Percentiles rank a stretch among this genome's conserved stretches.
Evolutionary conservation across 2,888 invertebrate species (phyloP).

Genomic region (Cotesia congregata): DNA sequence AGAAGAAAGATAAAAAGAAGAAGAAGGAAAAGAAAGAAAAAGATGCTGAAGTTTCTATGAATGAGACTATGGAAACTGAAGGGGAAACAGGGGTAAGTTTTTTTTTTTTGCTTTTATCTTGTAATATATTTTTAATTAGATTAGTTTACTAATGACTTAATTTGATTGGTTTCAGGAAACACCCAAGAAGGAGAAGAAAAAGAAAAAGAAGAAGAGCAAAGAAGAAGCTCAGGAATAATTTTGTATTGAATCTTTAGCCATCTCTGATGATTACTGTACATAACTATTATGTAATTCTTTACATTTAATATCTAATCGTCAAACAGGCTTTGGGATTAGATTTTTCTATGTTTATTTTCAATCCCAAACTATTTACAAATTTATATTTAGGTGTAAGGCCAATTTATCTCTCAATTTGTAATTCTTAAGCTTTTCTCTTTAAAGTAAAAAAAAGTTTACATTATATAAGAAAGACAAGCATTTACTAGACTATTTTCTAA

Average conservation of each 20-base stretch:
- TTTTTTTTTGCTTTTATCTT: conserved; percentile 47
- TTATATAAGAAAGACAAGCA: neutral
- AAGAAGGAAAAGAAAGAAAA: conserved; percentile 63
- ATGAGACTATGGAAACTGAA: conserved; percentile 63
- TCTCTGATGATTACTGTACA: neutral
- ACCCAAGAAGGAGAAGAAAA: conserved; percentile 77
- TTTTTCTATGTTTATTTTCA: neutral
- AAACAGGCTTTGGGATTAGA: neutral
- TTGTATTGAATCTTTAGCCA: neutral
- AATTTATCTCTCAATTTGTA: neutral
- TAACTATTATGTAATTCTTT: neutral
- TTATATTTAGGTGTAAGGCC: neutral
- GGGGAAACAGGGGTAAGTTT: conserved; percentile 61
- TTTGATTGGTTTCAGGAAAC: conserved; percentile 39
- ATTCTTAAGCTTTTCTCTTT: neutral
- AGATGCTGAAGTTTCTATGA: conserved; percentile 63
- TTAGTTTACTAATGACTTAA: neutral
- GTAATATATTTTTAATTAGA: neutral
- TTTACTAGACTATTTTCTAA: neutral
- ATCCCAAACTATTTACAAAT: neutral
- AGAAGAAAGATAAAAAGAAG: conserved; percentile 68
- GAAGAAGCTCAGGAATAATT: conserved; percentile 65
- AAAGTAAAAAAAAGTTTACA: neutral
- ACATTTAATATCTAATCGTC: neutral
- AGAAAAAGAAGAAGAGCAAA: conserved; percentile 84